A percentile compares a stretch with the other conserved stretches of the same genome.
These are phyloP conservation scores for Gavia stellata DNA, from an alignment of 2,113 vertebrate species.

Conservation along the genomic window DNA sequence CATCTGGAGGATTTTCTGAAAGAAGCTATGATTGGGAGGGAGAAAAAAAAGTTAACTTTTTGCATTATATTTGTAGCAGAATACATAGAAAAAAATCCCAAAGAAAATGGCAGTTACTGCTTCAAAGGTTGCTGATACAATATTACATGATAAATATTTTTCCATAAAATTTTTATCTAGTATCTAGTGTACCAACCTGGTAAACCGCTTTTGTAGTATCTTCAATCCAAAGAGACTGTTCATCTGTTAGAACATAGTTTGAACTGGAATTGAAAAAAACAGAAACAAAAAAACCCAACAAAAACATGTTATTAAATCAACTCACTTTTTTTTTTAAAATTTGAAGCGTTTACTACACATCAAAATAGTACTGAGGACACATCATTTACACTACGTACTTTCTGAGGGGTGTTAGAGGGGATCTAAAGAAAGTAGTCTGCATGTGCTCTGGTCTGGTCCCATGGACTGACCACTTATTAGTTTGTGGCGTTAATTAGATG, in stretches of 20 bases:
- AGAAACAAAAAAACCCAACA: neutral
- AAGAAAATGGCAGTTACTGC: neutral
- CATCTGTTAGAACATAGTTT: slow-evolving; percentile 89
- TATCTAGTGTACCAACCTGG: slow-evolving; percentile 80
- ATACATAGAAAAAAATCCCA: neutral
- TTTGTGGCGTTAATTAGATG: neutral
- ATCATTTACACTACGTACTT: neutral
- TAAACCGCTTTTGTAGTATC: slow-evolving; percentile 94
- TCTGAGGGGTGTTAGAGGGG: neutral
- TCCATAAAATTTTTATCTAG: neutral
- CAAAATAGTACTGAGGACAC: neutral
- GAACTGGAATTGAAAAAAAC: slow-evolving; percentile 73
- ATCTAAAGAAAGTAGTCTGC: neutral
- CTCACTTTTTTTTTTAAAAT: neutral
- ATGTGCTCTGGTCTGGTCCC: neutral
- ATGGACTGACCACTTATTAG: neutral
- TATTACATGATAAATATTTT: neutral
- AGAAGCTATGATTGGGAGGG: slow-evolving; percentile 80
- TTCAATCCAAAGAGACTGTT: slow-evolving; percentile 95
- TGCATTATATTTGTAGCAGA: neutral
- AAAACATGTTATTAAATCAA: neutral
- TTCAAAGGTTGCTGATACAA: neutral
- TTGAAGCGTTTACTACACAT: neutral
- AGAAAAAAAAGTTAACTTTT: neutral
- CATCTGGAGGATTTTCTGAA: slow-evolving; percentile 92